These are phyloP conservation scores for Baronia brevicornis DNA, from an alignment of 2,888 invertebrate genomes.

Conservation along the genomic window DNA sequence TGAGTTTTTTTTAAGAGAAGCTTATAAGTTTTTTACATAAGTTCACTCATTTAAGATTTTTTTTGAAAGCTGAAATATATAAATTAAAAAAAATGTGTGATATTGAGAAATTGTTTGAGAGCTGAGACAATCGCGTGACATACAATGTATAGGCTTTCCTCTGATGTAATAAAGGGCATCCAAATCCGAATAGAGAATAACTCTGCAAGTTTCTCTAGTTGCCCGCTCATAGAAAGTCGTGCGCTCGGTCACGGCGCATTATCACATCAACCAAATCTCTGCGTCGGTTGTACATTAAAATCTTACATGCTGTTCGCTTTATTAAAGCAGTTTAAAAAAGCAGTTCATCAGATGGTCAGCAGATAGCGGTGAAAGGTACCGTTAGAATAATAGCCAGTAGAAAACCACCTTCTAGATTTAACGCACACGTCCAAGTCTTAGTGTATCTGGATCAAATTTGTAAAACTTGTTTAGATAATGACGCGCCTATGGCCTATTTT, in stretches of 20 bases:
- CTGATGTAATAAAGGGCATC: too few relatives aligned
- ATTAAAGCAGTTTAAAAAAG: conserved; percentile 63
- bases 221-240: conserved; percentile 63
- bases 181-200: conserved; percentile 39
- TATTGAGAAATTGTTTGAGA: too few relatives aligned
- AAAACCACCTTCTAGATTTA: conserved; percentile 51
- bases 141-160: too few relatives aligned
- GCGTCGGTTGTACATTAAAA: conserved; percentile 61
- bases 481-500: conserved; percentile 12
- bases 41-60: too few relatives aligned
- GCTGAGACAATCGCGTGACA: too few relatives aligned
- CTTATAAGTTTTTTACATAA: too few relatives aligned
- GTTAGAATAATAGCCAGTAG: conserved; percentile 65
- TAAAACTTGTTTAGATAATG: conserved; percentile 12
- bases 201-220: conserved; percentile 39
- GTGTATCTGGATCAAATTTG: conserved; percentile 14
- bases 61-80: too few relatives aligned
- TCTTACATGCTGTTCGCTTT: conserved; percentile 69
- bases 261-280: conserved; percentile 68
- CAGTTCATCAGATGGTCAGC: conserved; percentile 68
- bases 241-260: conserved; percentile 63
- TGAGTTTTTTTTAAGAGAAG: too few relatives aligned
- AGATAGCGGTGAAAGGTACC: conserved; percentile 74
- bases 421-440: conserved; percentile 24
- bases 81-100: too few relatives aligned